Conservation (phyloP, 1,140 invertebrate species). For the Helicoverpa armigera region DNA sequence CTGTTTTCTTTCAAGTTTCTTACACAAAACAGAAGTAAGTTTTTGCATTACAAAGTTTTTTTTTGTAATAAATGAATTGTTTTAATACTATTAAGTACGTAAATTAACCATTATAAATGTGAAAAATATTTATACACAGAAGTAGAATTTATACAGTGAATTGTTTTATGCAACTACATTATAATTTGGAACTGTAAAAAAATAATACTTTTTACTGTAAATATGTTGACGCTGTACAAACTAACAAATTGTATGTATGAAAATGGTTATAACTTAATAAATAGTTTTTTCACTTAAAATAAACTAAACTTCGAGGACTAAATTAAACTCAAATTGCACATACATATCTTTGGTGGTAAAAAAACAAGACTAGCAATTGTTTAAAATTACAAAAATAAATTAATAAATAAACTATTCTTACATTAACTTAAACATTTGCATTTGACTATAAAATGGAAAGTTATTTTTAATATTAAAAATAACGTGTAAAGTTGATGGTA, state of each 20-base stretch:
- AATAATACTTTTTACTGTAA: background rate
- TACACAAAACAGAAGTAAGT: too few relatives aligned
- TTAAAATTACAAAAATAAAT: conserved; percentile 50
- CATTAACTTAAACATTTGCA: conserved; percentile 41
- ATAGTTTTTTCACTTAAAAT: background rate
- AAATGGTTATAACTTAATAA: background rate
- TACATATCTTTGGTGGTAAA: conserved; percentile 62
- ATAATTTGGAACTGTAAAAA: too few relatives aligned
- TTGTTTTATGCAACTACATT: too few relatives aligned
- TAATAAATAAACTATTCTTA: conserved; percentile 48
- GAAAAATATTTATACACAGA: too few relatives aligned
- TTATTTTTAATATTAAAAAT: conserved; percentile 15
- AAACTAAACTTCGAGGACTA: background rate
- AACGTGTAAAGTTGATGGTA: background rate
- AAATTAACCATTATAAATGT: too few relatives aligned
- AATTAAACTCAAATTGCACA: conserved; percentile 60
- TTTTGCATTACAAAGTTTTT: too few relatives aligned
- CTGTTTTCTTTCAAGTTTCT: too few relatives aligned
- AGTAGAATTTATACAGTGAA: too few relatives aligned
- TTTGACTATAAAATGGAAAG: conserved; percentile 37
- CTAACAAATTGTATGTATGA: background rate
- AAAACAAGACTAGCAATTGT: conserved; percentile 52
- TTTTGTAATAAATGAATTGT: too few relatives aligned
- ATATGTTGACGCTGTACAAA: background rate
- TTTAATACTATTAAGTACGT: too few relatives aligned